Base-by-base conservation (phyloP, 2,113 vertebrate genomes). In the Bucco capensis region DNA sequence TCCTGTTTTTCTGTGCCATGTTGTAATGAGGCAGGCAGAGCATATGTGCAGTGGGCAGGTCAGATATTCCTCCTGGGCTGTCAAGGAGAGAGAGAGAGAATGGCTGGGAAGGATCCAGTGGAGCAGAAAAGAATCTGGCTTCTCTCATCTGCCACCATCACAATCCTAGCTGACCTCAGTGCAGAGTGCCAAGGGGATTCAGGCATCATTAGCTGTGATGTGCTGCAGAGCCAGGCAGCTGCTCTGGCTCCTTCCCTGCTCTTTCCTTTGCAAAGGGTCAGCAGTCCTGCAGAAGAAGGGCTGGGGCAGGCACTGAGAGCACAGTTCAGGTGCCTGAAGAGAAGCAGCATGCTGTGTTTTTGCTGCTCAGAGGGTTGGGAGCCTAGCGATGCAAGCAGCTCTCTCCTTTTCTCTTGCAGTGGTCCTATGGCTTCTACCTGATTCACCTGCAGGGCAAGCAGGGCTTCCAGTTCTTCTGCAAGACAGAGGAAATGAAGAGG, bases 381-480 rank as follows among this genome's bases (percentile, higher is more conserved):
- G 51, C 8, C 1, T 18, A 21, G 19, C 0, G 1, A 4, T 44
- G 27, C 10, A 2, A 7, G 14, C 46, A 22, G 18, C 15, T 5
- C 56, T 35, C 47, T 33, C 7, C 0, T 70, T 80, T 62, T 24
- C 73, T 33, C 35, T 92, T n/a, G 4, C 97, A 99, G 99, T 99
- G 99, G 99, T 99, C 99, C 0, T 99, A 99, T 0, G 99, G 99
- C 44, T 99, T 99, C 98, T 99, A 99, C 96, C 97, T 99, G 72
- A 99, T 98, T 60, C 99, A 99, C 95, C 98, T 99, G 2, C 98
- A 99, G 97, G 99, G 99, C 2, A 99, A 99, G 76, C 99, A 99
- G 91, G 99, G 99, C 82, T 99, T 99, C 97, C 99, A 99, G 98
- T 98, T 99, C 92, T 99, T 99, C 97, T 99, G 99, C 97, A 99